Evolutionary conservation across 2,797 vertebrate genomes (phyloP), one percentile per base, ranked within the genome.

Genomic region (Sebastes iracundus): DNA sequence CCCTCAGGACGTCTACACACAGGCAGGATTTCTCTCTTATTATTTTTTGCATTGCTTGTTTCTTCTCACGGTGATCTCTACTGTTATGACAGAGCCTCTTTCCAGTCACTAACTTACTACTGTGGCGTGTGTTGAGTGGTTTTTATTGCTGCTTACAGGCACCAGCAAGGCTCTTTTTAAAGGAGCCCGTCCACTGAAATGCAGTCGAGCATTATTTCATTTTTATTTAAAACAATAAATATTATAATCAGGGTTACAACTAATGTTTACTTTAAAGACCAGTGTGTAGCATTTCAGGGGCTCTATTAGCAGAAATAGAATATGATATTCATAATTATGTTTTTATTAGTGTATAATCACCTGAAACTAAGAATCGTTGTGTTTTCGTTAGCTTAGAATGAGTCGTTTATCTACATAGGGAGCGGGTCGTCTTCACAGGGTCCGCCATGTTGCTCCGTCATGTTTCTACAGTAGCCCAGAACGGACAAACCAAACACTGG

Each of bases 81-180:
- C 18, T 62, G 63, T 75, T 68, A 55, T 66, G 75, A 75, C 62
- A 65, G 64, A 60, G 5, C 1, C 73, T 71, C 66, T 70, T 56
- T 86, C 53, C 69, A 65, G 62, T 72, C 56, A 56, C 61, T 62
- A 32, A 77, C 33, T 53, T 27, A 22, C 33, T n/a, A 20, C 70
- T 72, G 28, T 30, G 53, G 46, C 65, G 71, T 28, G 35, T 79
- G 56, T 55, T 68, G 30, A 59, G 49, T 7, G 28, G 16, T 66
- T 38, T 2, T 70, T 30, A 55, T 18, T 62, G 55, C 28, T 60
- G 33, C 2, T 35, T 16, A 27, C 38, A 49, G 55, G 35, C 46
- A 61, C 52, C 60, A 74, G 30, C 6, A 35, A 42, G 20, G 5
- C 20, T 22, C 33, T 32, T 46, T 61, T 46, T 61, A n/a, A 62